Base-by-base conservation (phyloP, 2,113 vertebrate species). In the human region DNA sequence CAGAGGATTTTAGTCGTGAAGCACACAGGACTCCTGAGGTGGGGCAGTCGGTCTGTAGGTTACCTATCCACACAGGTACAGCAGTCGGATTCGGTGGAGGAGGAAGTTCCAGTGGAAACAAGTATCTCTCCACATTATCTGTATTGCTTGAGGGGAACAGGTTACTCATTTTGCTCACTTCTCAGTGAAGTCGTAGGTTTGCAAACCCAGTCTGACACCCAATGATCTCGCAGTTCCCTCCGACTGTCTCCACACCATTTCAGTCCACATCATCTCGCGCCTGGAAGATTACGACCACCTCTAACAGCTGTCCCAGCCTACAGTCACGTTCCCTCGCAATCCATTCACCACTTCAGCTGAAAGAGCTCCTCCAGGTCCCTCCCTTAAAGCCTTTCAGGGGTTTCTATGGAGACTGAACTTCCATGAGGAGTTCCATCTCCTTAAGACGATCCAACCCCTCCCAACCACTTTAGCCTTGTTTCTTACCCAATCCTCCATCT, bases 131-230 rank as follows among this genome's bases (percentile, higher is more conserved):
- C 38, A 23, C 8, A 3, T 76, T 50, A 32, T 16, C 72, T 81
- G 3, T 45, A 35, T 18, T 20, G 68, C 55, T 94, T 12, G 30
- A 84, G 43, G 40, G 66, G n/a, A 78, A 57, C 43, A n/a, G 38
- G 35, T 76, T 32, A 59, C 43, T 59, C 30, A 55, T 64, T 97
- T 72, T 81, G 16, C 52, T 91, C 68, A n/a, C 87, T 92, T 64
- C 68, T 83, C 30, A 64, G 5, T 48, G 50, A 85, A 96, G 43
- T 35, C 20, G 8, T 10, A 13, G 16, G 1, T 75, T 68, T 73
- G 75, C 6, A 35, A 48, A 12, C 25, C 32, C 80, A 72, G 13
- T 5, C 27, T 83, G 45, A 50, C 30, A 72, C 32, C 35, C 35
- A 27, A 50, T 66, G 5, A 7, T 43, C 3, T 12, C 48, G 25